Conservation (phyloP, 2,888 invertebrate species). For the Marasmarcha lunaedactyla region DNA sequence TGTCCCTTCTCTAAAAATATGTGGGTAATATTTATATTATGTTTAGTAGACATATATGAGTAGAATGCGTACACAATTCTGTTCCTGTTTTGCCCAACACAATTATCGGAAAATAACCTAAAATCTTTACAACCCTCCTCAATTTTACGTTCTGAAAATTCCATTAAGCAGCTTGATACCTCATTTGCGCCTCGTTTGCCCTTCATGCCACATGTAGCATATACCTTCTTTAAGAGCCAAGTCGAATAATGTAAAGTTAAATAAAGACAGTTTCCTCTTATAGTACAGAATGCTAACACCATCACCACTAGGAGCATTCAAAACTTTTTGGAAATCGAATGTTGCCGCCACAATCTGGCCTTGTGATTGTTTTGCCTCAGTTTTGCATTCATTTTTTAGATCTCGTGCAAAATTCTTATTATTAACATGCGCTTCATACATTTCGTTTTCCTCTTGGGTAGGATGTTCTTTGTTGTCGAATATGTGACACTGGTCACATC, state of each 20-base stretch:
- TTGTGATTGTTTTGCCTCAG: slow-evolving; percentile 6
- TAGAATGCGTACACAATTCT: slow-evolving; percentile 12
- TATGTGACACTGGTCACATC: slow-evolving; percentile 11
- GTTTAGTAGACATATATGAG: slow-evolving; percentile 1
- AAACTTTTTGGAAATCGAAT: slow-evolving; percentile 17
- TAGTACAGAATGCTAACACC: slow-evolving; percentile 16
- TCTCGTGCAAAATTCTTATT: slow-evolving; percentile 4
- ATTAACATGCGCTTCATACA: slow-evolving; percentile 5
- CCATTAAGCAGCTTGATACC: slow-evolving; percentile 12
- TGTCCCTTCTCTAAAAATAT: slow-evolving; percentile 10
- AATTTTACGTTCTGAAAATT: background rate
- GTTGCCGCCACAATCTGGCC: slow-evolving; percentile 9
- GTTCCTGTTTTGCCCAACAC: slow-evolving; percentile 14
- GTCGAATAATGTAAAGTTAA: slow-evolving; percentile 16
- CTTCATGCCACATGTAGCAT: slow-evolving; percentile 19
- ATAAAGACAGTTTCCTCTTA: slow-evolving; percentile 13
- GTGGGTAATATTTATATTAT: slow-evolving; percentile 2
- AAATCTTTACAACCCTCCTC: slow-evolving; percentile 3
- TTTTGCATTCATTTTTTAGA: slow-evolving; percentile 10
- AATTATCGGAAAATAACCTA: slow-evolving; percentile 11
- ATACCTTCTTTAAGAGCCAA: slow-evolving; percentile 6
- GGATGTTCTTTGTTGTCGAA: slow-evolving; percentile 4
- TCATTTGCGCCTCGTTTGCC: slow-evolving; percentile 17
- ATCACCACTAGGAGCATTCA: slow-evolving; percentile 13
- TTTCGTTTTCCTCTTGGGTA: slow-evolving; percentile 4